Conservation (phyloP, 2,113 vertebrate genomes). For the Oplegnathus fasciatus region DNA sequence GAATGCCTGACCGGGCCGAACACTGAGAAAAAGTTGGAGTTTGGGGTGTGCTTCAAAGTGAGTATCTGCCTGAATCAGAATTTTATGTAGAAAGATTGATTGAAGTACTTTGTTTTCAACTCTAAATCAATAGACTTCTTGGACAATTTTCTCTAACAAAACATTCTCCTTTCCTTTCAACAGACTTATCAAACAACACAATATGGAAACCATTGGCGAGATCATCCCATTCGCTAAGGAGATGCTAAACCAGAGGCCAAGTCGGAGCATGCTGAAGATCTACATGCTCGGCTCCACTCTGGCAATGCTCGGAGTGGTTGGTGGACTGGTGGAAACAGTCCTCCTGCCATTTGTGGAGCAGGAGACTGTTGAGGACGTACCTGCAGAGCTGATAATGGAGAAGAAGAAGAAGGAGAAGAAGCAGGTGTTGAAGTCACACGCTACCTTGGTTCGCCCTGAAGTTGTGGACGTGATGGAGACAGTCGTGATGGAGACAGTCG, state of each 20-base stretch:
- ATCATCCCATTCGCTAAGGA: slow-evolving; percentile 91
- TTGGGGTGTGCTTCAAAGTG: slow-evolving; percentile 42
- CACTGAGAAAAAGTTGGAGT: slow-evolving; percentile 2
- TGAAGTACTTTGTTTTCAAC: neutral
- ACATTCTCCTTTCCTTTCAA: slow-evolving; percentile 10
- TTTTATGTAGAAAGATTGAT: neutral
- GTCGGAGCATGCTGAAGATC: slow-evolving; percentile 88
- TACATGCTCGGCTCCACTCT: slow-evolving; percentile 91
- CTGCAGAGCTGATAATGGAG: slow-evolving; percentile 30
- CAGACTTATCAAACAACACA: slow-evolving; percentile 30
- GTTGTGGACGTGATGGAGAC: slow-evolving; percentile 45
- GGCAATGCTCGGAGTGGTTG: slow-evolving; percentile 87
- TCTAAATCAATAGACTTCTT: neutral
- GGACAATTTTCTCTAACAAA: neutral
- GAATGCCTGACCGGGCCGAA: slow-evolving; percentile 43
- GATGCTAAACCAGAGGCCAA: slow-evolving; percentile 87
- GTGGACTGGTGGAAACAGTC: slow-evolving; percentile 88
- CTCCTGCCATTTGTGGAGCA: slow-evolving; percentile 86
- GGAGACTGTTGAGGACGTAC: slow-evolving; percentile 66
- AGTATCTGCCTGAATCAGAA: slow-evolving; percentile 49
- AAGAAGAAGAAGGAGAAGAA: slow-evolving; percentile 38
- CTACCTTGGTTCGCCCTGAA: slow-evolving; percentile 22
- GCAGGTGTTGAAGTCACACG: slow-evolving; percentile 27
- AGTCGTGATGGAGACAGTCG: slow-evolving; percentile 9
- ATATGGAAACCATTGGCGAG: slow-evolving; percentile 89